Percentiles rank a stretch among this genome's conserved stretches.
Conservation (phyloP, 2,888 invertebrate genomes). For the Drosophila testacea region DNA sequence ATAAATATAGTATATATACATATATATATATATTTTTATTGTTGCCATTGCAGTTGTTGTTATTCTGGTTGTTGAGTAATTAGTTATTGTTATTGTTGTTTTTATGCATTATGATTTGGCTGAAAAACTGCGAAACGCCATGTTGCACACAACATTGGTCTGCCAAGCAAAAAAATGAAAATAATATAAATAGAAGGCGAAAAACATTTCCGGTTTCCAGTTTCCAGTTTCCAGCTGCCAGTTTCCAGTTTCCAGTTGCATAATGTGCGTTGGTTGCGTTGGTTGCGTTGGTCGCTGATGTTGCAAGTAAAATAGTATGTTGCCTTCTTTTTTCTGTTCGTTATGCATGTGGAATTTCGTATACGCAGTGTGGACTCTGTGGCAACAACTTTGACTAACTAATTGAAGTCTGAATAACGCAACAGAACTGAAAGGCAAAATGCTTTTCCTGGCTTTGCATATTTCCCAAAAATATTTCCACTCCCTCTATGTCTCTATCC, state of each 20-base stretch:
- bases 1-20: not conserved
- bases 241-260: slow-evolving; percentile 20
- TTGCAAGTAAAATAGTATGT: not conserved
- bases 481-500: not conserved
- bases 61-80: slow-evolving; percentile 15
- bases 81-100: slow-evolving; percentile 21
- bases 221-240: too few species aligned
- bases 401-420: slow-evolving; percentile 41
- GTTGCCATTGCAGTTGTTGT: not conserved
- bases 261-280: not conserved
- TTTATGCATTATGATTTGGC: slow-evolving; percentile 17
- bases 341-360: slow-evolving; percentile 10
- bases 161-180: too few species aligned
- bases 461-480: slow-evolving; percentile 27
- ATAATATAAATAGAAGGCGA: not conserved
- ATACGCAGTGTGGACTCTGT: not conserved
- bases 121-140: slow-evolving; percentile 13
- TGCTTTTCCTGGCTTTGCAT: slow-evolving; percentile 41
- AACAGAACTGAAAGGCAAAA: slow-evolving; percentile 22
- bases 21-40: not conserved
- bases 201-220: slow-evolving; percentile 18
- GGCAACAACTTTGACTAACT: slow-evolving; percentile 24
- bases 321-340: not conserved
- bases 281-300: slow-evolving; percentile 8
- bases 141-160: slow-evolving; percentile 11